These are phyloP conservation scores for Idaea dimidiata DNA, from an alignment of 2,888 invertebrate species.

Conservation along the genomic window DNA sequence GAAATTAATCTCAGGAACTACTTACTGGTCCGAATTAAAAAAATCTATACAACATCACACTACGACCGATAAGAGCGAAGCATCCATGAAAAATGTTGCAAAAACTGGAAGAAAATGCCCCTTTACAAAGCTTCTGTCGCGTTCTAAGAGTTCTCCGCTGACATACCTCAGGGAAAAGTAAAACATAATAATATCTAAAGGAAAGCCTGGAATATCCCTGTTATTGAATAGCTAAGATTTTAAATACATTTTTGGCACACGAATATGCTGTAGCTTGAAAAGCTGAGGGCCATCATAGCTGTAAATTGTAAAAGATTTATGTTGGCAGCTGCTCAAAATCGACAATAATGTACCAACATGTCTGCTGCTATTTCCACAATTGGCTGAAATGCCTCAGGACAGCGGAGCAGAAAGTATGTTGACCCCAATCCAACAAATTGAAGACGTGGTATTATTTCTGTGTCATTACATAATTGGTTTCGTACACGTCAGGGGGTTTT, in stretches of 20 bases:
- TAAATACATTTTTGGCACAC: not conserved
- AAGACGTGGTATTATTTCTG: slow-evolving; percentile 22
- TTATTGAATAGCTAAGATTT: not conserved
- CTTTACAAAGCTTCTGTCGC: no score
- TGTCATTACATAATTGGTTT: slow-evolving; percentile 11
- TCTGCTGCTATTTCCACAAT: slow-evolving; percentile 26
- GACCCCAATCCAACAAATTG: slow-evolving; percentile 26
- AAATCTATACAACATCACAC: no score
- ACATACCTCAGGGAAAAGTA: no score
- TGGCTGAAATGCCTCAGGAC: slow-evolving; percentile 26
- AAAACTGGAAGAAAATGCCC: no score
- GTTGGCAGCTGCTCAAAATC: slow-evolving; percentile 31
- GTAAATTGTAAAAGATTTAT: slow-evolving; percentile 26
- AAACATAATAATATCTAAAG: no score
- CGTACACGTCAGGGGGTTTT: not conserved
- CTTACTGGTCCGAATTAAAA: no score
- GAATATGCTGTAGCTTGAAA: not conserved
- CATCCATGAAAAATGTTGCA: no score
- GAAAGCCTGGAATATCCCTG: no score
- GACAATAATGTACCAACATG: slow-evolving; percentile 18
- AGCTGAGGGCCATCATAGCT: not conserved
- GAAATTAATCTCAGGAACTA: no score
- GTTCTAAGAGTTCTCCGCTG: no score
- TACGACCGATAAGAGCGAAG: no score
- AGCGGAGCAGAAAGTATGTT: slow-evolving; percentile 16